A percentile compares a stretch with the other conserved stretches of the same genome.
These are phyloP conservation scores for Stegastes partitus DNA, from an alignment of 2,113 vertebrate genomes.

Conservation along the genomic window DNA sequence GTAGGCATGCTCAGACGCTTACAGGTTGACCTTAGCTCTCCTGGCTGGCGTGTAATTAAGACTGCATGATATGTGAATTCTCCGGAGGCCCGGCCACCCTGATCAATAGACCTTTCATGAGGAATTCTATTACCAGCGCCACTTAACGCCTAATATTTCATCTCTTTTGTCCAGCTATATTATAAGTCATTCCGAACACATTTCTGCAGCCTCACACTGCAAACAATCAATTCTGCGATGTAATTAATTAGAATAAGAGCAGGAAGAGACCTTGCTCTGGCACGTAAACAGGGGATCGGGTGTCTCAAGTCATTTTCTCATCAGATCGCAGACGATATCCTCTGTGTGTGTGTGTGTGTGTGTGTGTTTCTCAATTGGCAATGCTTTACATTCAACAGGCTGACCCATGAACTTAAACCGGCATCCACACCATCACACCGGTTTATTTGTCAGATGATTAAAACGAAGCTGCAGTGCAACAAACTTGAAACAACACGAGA, in stretches of 20 bases:
- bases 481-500: constrained; percentile 36
- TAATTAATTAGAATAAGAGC: constrained; percentile 80
- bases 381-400: constrained; percentile 10
- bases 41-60: constrained; percentile 81
- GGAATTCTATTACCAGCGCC: constrained; percentile 84
- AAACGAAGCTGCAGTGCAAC: constrained; percentile 31
- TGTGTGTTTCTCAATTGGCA: not conserved
- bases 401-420: constrained; percentile 13
- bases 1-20: constrained; percentile 31
- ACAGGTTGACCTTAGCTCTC: constrained; percentile 67
- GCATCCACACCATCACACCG: constrained; percentile 19
- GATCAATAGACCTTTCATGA: constrained; percentile 86
- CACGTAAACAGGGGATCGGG: constrained; percentile 53
- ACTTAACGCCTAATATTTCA: constrained; percentile 88
- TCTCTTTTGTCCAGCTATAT: constrained; percentile 81
- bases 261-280: constrained; percentile 63
- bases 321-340: constrained; percentile 21
- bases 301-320: constrained; percentile 62
- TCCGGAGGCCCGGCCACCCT: constrained; percentile 70
- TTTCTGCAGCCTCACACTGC: constrained; percentile 71
- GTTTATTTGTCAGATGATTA: constrained; percentile 34
- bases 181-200: constrained; percentile 85
- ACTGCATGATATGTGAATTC: constrained; percentile 79
- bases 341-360: not conserved
- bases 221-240: constrained; percentile 84